Percentiles rank a stretch among this genome's conserved stretches.
Conservation (phyloP, 2,113 vertebrate species). For the Erythrocercus mccallii region DNA sequence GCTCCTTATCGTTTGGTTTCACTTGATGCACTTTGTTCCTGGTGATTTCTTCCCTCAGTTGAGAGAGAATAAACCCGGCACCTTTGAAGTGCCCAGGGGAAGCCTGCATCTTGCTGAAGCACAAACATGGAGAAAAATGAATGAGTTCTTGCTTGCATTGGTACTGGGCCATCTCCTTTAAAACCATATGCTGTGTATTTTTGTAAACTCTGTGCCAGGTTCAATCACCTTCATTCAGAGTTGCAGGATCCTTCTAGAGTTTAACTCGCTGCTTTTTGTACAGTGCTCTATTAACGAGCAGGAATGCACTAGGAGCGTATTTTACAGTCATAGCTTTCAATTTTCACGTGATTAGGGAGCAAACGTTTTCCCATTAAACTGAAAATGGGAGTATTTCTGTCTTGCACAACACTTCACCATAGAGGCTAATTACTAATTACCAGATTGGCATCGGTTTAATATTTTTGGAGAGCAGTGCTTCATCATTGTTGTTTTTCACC, state of each 20-base stretch:
- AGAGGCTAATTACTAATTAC: slow-evolving; percentile 32
- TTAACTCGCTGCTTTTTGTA: background rate
- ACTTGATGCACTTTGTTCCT: slow-evolving; percentile 41
- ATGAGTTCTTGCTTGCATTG: slow-evolving; percentile 46
- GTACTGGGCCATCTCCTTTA: slow-evolving; percentile 45
- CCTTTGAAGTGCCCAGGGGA: slow-evolving; percentile 40
- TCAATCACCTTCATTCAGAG: slow-evolving; percentile 42
- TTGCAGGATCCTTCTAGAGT: slow-evolving; percentile 25
- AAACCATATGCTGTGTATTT: slow-evolving; percentile 51
- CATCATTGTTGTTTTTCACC: background rate
- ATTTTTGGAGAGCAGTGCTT: slow-evolving; percentile 40
- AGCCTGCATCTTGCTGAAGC: slow-evolving; percentile 30
- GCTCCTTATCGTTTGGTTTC: slow-evolving; percentile 26
- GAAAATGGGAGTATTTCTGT: slow-evolving; percentile 28
- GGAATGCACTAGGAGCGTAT: background rate
- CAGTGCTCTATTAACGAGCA: background rate
- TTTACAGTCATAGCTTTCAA: slow-evolving; percentile 11
- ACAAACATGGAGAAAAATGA: slow-evolving; percentile 50
- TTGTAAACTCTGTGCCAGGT: slow-evolving; percentile 36
- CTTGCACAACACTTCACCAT: background rate
- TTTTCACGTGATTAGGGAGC: slow-evolving; percentile 25
- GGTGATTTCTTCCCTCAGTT: background rate
- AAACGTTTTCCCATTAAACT: background rate
- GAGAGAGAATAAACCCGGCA: background rate
- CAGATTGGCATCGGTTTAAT: background rate